phyloP scores from a whole-genome alignment of 2,113 vertebrate genomes.

The Cryptomyrus ogoouensis region DNA sequence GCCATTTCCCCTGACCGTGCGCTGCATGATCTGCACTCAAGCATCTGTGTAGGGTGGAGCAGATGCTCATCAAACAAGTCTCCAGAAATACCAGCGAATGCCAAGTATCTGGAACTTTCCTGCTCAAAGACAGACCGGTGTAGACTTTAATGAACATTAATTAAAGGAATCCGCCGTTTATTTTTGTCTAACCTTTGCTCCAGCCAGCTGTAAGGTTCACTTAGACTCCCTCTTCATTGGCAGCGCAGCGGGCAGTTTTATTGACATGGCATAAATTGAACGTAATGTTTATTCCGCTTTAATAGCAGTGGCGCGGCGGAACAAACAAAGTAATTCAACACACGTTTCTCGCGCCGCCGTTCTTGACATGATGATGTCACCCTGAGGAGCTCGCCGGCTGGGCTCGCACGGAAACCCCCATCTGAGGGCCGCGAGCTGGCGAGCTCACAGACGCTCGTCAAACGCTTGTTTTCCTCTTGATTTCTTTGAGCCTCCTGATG shows the following conservation, averaged over 20 bases:
- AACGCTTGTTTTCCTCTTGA: background rate
- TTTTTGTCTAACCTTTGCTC: background rate
- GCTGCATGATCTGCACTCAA: background rate
- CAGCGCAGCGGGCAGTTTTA: conserved; percentile 42
- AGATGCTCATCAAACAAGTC: background rate
- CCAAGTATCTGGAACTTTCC: background rate
- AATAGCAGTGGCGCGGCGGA: conserved; percentile 50
- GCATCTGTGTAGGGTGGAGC: background rate
- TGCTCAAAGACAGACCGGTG: background rate
- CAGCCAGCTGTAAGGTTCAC: background rate
- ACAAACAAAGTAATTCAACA: conserved; percentile 51
- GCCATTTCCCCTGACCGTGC: background rate
- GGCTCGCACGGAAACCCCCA: background rate
- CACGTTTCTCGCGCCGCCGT: background rate
- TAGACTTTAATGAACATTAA: background rate
- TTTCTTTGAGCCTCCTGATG: background rate
- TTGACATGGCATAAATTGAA: conserved; percentile 39
- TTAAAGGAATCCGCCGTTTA: background rate
- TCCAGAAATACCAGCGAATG: background rate
- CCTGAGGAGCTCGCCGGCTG: background rate
- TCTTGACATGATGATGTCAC: conserved; percentile 37
- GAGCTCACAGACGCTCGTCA: background rate
- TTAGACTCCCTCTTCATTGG: conserved; percentile 42
- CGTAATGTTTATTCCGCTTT: conserved; percentile 52
- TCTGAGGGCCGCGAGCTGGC: background rate